These are phyloP conservation scores for Frankliniella fusca DNA, from an alignment of 2,888 invertebrate genomes.

Conservation along the genomic window DNA sequence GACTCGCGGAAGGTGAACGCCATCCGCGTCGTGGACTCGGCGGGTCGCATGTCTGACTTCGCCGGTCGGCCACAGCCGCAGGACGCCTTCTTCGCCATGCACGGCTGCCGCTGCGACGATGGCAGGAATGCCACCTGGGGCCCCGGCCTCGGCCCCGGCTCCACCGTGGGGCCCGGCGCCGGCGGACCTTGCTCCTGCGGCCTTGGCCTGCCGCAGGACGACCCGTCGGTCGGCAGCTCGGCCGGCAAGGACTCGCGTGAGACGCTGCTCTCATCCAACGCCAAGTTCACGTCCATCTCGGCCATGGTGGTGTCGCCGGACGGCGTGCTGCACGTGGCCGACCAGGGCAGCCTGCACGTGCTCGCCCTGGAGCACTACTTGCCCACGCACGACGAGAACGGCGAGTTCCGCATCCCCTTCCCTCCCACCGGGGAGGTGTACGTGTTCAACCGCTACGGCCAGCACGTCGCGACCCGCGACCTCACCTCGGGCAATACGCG, in stretches of 20 bases:
- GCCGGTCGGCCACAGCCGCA: conserved; percentile 76
- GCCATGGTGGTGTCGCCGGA: conserved; percentile 92
- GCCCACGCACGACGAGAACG: conserved; percentile 80
- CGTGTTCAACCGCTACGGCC: conserved; percentile 91
- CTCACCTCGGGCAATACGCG: conserved; percentile 90
- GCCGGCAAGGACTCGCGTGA: conserved; percentile 71
- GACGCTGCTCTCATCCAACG: conserved; percentile 83
- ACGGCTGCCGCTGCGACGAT: conserved; percentile 48
- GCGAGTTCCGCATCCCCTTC: conserved; percentile 71
- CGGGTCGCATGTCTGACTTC: conserved; percentile 85
- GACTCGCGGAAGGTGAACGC: conserved; percentile 81
- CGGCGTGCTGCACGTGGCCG: conserved; percentile 92
- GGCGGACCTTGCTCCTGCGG: conserved; percentile 45
- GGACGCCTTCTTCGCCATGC: conserved; percentile 48
- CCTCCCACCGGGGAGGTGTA: conserved; percentile 91
- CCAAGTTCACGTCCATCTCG: conserved; percentile 81
- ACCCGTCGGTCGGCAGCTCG: conserved; percentile 47
- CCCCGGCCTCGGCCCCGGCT: conserved; percentile 33
- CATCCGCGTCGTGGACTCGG: conserved; percentile 79
- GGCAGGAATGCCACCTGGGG: conserved; percentile 44
- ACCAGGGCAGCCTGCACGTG: conserved; percentile 81
- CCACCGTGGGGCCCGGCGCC: conserved; percentile 51
- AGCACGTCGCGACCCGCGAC: conserved; percentile 92
- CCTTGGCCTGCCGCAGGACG: conserved; percentile 27
- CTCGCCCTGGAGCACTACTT: conserved; percentile 80